Conservation (phyloP, 2,797 vertebrate species). For the Acipenser ruthenus region DNA sequence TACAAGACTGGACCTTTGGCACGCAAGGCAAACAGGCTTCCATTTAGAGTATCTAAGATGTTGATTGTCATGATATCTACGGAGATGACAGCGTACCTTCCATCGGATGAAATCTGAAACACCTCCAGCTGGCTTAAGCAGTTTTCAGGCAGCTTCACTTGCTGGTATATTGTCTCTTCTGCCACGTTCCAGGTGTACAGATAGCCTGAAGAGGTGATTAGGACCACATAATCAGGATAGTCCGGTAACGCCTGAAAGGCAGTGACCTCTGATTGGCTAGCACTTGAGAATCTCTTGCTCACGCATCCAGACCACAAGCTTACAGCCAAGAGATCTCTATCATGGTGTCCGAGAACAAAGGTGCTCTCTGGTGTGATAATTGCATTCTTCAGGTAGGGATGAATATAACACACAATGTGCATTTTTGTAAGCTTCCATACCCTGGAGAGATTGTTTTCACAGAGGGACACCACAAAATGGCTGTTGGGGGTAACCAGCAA, state of each 20-base stretch:
- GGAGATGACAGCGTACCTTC: conserved; percentile 51
- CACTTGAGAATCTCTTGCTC: conserved; percentile 53
- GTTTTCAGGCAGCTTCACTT: conserved; percentile 50
- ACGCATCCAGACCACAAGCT: conserved; percentile 65
- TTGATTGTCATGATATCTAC: conserved; percentile 35
- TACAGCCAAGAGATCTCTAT: conserved; percentile 55
- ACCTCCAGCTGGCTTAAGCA: conserved; percentile 38
- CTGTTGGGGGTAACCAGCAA: conserved; percentile 62
- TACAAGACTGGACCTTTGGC: conserved; percentile 40
- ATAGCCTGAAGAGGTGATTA: conserved; percentile 45
- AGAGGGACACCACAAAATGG: conserved; percentile 56
- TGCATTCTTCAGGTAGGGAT: conserved; percentile 43
- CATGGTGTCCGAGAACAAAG: conserved; percentile 55
- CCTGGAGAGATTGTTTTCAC: conserved; percentile 40
- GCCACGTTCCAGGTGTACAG: conserved; percentile 67
- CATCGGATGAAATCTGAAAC: conserved; percentile 55
- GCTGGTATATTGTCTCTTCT: conserved; percentile 56
- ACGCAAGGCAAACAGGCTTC: conserved; percentile 48
- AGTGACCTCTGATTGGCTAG: conserved; percentile 40
- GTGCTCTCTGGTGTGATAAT: conserved; percentile 61
- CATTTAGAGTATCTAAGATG: conserved; percentile 47
- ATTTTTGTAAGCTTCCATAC: conserved; percentile 63
- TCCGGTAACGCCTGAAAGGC: conserved; percentile 52
- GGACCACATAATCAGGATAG: conserved; percentile 57
- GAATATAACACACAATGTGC: conserved; percentile 53